These are phyloP conservation scores for Cuculus canorus DNA, from an alignment of 2,797 vertebrate genomes.

Conservation along the genomic window DNA sequence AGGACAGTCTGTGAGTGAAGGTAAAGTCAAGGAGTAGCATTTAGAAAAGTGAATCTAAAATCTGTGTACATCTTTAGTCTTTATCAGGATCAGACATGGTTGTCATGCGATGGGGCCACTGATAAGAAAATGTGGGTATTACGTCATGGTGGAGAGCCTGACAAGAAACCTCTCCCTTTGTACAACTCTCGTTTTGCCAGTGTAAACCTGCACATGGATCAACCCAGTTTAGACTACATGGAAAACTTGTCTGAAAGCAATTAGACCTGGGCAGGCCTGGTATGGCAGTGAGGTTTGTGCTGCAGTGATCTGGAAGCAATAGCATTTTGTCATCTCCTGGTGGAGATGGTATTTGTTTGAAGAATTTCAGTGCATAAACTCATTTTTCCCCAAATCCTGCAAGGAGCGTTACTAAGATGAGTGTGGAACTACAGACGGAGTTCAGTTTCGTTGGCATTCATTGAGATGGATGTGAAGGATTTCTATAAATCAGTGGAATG, in stretches of 20 bases:
- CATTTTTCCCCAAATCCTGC: not conserved
- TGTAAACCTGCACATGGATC: not conserved
- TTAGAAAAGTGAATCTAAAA: not conserved
- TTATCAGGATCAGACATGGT: not conserved
- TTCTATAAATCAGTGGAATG: not conserved
- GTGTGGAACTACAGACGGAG: not conserved
- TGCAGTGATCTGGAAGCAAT: not conserved
- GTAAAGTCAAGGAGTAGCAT: not conserved
- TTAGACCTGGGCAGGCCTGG: not conserved
- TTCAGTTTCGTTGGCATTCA: not conserved
- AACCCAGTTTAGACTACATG: fast-evolving
- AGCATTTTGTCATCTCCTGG: not conserved
- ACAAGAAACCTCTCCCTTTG: not conserved
- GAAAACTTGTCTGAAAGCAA: not conserved
- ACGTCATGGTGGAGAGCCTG: not conserved
- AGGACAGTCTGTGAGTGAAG: too few relatives aligned
- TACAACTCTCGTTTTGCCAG: not conserved
- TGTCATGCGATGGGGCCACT: not conserved
- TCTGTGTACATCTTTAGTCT: not conserved
- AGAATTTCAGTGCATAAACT: not conserved
- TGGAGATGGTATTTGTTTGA: not conserved
- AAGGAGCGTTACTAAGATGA: not conserved
- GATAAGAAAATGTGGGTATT: not conserved
- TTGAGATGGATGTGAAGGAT: not conserved
- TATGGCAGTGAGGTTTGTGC: not conserved